Evolutionary conservation across 1,140 invertebrate genomes (phyloP).

Genomic region (Bombus confusus): DNA sequence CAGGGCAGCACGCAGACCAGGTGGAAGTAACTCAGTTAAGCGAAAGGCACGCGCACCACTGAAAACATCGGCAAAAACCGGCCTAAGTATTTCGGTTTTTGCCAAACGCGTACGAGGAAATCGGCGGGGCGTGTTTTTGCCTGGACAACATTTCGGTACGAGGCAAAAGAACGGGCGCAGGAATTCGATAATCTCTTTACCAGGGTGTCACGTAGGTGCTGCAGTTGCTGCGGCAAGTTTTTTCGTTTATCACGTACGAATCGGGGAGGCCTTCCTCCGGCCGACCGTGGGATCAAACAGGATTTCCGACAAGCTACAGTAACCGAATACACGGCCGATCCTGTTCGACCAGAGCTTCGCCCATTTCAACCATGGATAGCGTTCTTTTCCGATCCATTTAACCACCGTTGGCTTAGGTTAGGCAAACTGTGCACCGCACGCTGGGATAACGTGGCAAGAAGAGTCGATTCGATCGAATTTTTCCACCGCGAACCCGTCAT

Average conservation of each 20-base stretch:
- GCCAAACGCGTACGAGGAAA: constrained; percentile 36
- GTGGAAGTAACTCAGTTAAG: constrained; percentile 46
- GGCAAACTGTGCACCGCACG: neutral
- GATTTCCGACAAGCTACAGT: constrained; percentile 68
- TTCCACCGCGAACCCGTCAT: neutral
- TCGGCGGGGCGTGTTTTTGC: constrained; percentile 31
- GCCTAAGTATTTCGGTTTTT: constrained; percentile 43
- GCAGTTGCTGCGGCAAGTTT: constrained; percentile 66
- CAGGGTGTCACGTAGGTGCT: constrained; percentile 67
- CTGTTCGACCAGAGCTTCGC: constrained; percentile 28
- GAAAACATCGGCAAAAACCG: constrained; percentile 15
- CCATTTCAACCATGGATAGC: constrained; percentile 34
- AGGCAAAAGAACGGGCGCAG: constrained; percentile 29
- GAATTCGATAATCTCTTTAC: constrained; percentile 71
- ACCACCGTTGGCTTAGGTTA: constrained; percentile 24
- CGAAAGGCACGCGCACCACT: constrained; percentile 23
- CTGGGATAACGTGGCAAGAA: too few relatives aligned
- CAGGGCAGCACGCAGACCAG: neutral
- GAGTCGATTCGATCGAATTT: neutral
- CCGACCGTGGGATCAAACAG: constrained; percentile 70
- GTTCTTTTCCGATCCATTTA: constrained; percentile 36
- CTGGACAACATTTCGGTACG: constrained; percentile 19
- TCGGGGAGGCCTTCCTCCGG: constrained; percentile 53
- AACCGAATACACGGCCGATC: constrained; percentile 70
- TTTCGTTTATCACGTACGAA: constrained; percentile 70